Evolutionary conservation across 1,140 invertebrate genomes (phyloP), one percentile per base, ranked within the genome.

Genomic region (Drosophila ohnishii): DNA sequence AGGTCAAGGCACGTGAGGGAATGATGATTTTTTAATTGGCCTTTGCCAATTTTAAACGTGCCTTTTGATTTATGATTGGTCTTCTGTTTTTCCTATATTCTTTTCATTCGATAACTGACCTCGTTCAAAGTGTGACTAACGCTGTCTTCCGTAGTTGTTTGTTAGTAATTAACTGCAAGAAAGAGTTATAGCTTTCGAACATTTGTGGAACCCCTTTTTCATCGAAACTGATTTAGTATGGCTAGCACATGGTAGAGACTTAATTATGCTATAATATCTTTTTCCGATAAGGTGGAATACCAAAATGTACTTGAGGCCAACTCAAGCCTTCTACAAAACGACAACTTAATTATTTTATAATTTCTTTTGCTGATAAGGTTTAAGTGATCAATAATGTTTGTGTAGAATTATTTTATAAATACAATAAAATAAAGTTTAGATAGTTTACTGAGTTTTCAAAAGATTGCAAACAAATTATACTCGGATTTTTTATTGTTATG

Each of bases 1-100:
- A 19, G 14, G 30, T 30, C 19, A 35, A n/a, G 25, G 22, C 65
- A 71, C 51, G 69, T 61, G 62, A 57, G 39, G 14, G 14, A 66
- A 32, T 13, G 14, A 28, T 45, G 22, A 37, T 62, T 39, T 48
- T 65, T 39, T 34, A 66, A 61, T 55, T 61, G 53, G 35, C 13
- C 37, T 10, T n/a, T 37, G 34, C 19, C 35, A 37, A 10, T 55
- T 55, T 55, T 55, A 55, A 55, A 55, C 51, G 34, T 53, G 19
- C 32, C 51, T 53, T 37, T 53, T 53, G 13, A 53, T 37, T 53
- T 9, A 22, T 37, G 32, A 14, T 55, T 55, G 6, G 34, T 55
- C 13, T 37, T 25, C 34, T 14, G 19, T 11, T 14, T n/a, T 37
- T 22, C 14, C 7, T 35, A 35, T 35, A n/a, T 37, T 30, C 5